These are phyloP conservation scores for Caenorhabditis angaria DNA, from an alignment of 2,888 invertebrate species.

Conservation along the genomic window DNA sequence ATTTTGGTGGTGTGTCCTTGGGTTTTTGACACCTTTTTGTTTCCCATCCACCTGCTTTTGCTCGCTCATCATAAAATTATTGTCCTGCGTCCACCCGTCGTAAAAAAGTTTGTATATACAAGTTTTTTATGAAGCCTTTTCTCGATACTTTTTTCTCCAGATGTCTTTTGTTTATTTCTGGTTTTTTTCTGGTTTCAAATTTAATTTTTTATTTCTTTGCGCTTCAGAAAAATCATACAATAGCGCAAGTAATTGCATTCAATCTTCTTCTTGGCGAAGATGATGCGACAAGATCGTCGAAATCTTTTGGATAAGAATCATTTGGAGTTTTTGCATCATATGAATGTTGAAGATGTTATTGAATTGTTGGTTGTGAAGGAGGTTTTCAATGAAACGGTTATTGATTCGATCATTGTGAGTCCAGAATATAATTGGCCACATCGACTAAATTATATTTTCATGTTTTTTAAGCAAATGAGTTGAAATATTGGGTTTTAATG, in stretches of 20 bases:
- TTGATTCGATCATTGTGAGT: slow-evolving; percentile 37
- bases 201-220: background rate
- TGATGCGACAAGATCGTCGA: slow-evolving; percentile 44
- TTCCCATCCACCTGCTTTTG: slow-evolving; percentile 1
- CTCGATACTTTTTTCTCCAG: background rate
- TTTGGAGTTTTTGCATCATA: slow-evolving; percentile 16
- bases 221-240: background rate
- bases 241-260: background rate
- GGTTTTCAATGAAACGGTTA: slow-evolving; percentile 33
- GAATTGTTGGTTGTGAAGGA: slow-evolving; percentile 20
- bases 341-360: slow-evolving; percentile 20
- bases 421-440: background rate
- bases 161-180: background rate
- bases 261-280: slow-evolving; percentile 6
- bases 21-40: too few species aligned
- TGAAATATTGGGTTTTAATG: too few species aligned
- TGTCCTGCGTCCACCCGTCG: background rate
- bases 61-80: background rate
- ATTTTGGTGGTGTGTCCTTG: too few species aligned
- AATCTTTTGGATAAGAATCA: slow-evolving; percentile 33
- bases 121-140: background rate
- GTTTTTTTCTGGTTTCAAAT: background rate
- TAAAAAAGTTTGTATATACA: background rate
- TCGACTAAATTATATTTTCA: background rate
- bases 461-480: too few species aligned